These are phyloP conservation scores for Tipula vernalis DNA, from an alignment of 2,888 invertebrate species.

Conservation along the genomic window DNA sequence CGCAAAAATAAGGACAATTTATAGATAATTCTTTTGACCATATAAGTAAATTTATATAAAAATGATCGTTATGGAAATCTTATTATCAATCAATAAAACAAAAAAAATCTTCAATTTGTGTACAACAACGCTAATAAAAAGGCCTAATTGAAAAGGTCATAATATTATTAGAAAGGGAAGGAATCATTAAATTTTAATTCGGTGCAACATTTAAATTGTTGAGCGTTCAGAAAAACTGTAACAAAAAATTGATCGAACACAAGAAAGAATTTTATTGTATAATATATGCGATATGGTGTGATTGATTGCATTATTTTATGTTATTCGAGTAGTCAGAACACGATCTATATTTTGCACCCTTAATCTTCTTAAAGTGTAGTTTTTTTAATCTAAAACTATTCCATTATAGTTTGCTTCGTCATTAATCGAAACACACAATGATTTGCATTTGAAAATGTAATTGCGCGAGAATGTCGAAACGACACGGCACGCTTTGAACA, in stretches of 20 bases:
- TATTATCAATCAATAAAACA: background rate
- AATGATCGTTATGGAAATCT: background rate
- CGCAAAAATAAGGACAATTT: background rate
- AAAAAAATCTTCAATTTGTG: background rate
- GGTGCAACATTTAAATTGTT: background rate
- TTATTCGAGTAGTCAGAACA: background rate
- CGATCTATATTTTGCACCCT: background rate
- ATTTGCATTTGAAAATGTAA: background rate
- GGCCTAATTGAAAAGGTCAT: background rate
- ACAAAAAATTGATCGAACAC: background rate
- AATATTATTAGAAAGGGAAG: background rate
- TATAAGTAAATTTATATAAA: background rate
- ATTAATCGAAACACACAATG: background rate
- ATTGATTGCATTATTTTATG: too few species aligned
- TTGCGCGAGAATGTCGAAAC: slow-evolving; percentile 13
- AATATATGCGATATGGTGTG: background rate
- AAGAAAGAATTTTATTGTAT: background rate
- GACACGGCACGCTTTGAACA: slow-evolving; percentile 22
- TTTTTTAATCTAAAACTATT: background rate
- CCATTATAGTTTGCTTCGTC: background rate
- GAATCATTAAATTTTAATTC: background rate
- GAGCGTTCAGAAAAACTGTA: background rate
- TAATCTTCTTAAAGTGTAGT: background rate
- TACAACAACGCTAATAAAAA: background rate
- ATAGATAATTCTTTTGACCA: background rate